phyloP scores from a whole-genome alignment of 2,888 invertebrate genomes.

The Athetis lepigone region DNA sequence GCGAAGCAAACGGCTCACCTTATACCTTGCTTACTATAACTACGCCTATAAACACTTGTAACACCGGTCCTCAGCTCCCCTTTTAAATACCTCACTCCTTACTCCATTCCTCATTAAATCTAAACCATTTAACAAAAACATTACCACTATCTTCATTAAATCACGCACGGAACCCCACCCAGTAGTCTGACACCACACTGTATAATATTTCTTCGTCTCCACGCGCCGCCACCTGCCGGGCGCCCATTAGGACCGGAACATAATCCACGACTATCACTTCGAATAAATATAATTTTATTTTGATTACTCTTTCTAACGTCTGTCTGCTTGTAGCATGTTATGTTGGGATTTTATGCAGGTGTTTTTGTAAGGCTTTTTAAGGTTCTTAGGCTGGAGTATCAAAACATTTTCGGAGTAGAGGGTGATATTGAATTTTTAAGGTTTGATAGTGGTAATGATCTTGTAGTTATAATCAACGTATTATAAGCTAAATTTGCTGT shows the following conservation, averaged over 20 bases:
- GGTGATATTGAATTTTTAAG: background rate
- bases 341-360: conserved; percentile 40
- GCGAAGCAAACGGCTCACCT: no score
- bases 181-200: conserved; percentile 42
- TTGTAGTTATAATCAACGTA: no score
- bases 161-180: conserved; percentile 58
- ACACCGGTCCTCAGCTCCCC: no score
- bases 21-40: no score
- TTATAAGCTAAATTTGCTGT: no score
- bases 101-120: background rate
- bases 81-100: no score
- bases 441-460: no score
- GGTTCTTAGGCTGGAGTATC: background rate
- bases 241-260: conserved; percentile 82
- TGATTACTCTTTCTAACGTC: conserved; percentile 78
- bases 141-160: conserved; percentile 30
- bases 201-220: conserved; percentile 62
- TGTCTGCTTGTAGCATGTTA: conserved; percentile 65
- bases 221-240: conserved; percentile 81
- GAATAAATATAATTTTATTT: conserved; percentile 84
- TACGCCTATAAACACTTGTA: no score
- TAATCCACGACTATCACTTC: conserved; percentile 80
- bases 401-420: background rate
- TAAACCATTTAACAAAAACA: conserved; percentile 7
- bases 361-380: conserved; percentile 40